phyloP scores from a whole-genome alignment of 2,113 vertebrate species.

The Phalacrocorax brasilianus region DNA sequence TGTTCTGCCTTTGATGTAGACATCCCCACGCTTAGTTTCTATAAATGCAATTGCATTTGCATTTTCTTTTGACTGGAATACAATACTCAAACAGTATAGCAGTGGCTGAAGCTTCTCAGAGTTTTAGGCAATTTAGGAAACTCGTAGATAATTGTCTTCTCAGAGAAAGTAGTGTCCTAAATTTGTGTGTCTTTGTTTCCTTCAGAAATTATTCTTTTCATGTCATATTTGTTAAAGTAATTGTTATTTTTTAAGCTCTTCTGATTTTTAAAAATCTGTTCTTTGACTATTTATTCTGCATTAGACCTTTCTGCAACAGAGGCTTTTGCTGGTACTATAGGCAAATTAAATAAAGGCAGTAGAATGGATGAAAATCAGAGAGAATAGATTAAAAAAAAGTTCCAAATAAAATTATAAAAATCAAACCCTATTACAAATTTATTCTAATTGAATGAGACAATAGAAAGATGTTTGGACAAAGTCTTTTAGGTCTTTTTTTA shows the following conservation, averaged over 20 bases:
- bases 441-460: background rate
- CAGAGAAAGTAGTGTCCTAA: background rate
- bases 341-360: background rate
- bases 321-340: background rate
- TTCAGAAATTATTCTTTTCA: background rate
- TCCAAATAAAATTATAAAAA: background rate
- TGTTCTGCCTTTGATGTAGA: background rate
- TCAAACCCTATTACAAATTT: background rate
- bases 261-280: background rate
- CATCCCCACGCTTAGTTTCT: background rate
- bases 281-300: background rate
- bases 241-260: background rate
- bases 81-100: background rate
- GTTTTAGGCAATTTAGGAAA: background rate
- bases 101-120: background rate
- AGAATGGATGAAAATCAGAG: background rate
- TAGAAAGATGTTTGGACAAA: background rate
- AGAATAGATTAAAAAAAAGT: background rate
- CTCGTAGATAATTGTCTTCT: background rate
- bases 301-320: background rate
- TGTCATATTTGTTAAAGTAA: background rate
- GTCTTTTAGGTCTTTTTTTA: background rate
- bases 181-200: background rate
- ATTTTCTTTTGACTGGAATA: conserved; percentile 2
- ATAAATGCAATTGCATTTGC: conserved; percentile 24